These are phyloP conservation scores for Drosophila kokeensis DNA, from an alignment of 2,888 invertebrate genomes.

Conservation along the genomic window DNA sequence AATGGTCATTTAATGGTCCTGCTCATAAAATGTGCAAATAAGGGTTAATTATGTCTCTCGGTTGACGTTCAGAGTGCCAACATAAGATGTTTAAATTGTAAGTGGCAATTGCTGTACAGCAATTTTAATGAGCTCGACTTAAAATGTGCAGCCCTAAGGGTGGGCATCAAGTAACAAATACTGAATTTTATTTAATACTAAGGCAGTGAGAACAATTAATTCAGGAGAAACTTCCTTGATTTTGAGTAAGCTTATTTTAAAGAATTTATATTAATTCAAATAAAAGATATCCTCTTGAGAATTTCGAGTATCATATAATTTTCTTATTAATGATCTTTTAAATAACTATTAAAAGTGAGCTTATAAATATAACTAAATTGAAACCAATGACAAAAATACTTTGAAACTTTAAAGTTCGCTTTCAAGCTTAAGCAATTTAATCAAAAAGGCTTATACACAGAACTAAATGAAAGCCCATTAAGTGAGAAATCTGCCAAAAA, in stretches of 20 bases:
- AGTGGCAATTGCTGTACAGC: constrained; percentile 49
- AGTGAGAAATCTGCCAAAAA: constrained; percentile 20
- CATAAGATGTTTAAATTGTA: constrained; percentile 59
- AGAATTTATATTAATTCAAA: not conserved
- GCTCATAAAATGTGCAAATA: constrained; percentile 82
- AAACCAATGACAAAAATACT: not conserved
- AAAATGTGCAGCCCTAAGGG: constrained; percentile 1
- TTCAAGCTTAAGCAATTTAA: not conserved
- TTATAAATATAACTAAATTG: not conserved
- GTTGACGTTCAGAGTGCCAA: constrained; percentile 56
- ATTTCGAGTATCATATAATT: not conserved
- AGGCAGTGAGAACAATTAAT: not conserved
- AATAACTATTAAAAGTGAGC: not conserved
- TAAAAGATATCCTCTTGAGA: not conserved
- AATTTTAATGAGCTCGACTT: constrained; percentile 60
- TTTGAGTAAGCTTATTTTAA: not conserved
- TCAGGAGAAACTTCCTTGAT: not conserved
- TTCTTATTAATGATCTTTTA: not conserved
- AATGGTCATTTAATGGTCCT: constrained; percentile 78
- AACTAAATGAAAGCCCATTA: constrained; percentile 21
- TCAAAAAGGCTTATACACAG: constrained; percentile 11
- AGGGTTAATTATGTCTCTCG: constrained; percentile 81
- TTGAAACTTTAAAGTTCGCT: not conserved
- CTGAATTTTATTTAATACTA: not conserved
- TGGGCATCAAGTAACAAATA: not conserved